Base-by-base conservation (phyloP, 2,797 vertebrate genomes). In the Brotula barbata region DNA sequence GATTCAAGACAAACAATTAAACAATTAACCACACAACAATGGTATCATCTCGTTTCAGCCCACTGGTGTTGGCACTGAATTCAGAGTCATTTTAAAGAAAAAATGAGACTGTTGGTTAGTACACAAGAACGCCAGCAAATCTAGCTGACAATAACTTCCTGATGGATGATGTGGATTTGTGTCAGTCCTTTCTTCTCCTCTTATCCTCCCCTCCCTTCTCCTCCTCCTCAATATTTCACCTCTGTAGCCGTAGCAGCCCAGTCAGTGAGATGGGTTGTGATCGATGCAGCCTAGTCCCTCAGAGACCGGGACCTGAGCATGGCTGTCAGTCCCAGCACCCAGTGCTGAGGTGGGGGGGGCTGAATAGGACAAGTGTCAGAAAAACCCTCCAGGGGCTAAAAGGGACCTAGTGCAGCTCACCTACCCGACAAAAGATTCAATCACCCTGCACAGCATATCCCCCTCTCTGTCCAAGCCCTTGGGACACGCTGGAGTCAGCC, bases 361-460 rank as follows among this genome's bases (percentile, higher is more conserved):
- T 88, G 91, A 93, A 89, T 88, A 85, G 90, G 91, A 94, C 90
- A 91, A 92, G 93, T 92, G 92, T 93, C 94, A 92, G 64, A 88
- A 89, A 73, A 75, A 78, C 60, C 81, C 90, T 90, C 88, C 89
- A 82, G 88, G 80, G 89, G 94, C 91, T 85, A 90, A 89, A 89
- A 89, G 86, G 84, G 51, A 74, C 87, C 88, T 89, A 88, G 91
- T 90, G 88, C 89, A 89, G 84, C 90, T 91, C 86, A 92, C 92
- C 91, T 93, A 90, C 91, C 92, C 89, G 89, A 95, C 94, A 94
- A 95, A 94, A 93, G 93, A 95, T 94, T 93, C 91, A 94, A 95
- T 96, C 95, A 94, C 86, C 83, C 60, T 31, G 60, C 68, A 63
- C 65, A 39, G 64, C 68, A 52, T 59, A 57, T 56, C 62, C 50